Base-by-base conservation (phyloP, 2,113 vertebrate genomes). In the Lophius piscatorius region DNA sequence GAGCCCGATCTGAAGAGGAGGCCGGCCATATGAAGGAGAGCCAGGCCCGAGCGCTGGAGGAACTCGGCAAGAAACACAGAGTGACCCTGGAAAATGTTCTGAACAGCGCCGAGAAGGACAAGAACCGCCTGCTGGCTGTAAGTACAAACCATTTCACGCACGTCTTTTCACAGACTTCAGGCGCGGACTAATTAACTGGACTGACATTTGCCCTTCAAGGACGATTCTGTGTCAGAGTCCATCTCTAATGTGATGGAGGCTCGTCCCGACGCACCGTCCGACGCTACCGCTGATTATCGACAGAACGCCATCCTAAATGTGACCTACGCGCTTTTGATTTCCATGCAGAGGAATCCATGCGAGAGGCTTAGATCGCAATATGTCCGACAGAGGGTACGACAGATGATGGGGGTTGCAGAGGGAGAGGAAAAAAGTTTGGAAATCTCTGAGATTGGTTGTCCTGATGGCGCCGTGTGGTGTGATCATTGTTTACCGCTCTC, bases 31-130 rank as follows among this genome's bases (percentile, higher is more conserved):
- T 96, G 90, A 97, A 94, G 62, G 94, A 98, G 57, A 82, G 91
- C 65, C 95, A 97, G 90, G 91, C 92, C n/a, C 94, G 95, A 50
- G 91, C 91, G 3, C 84, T 98, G 77, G 95, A 98, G 78, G 97
- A 99, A 36, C 80, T 98, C 59, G 78, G 93, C 29, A 94, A 94
- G 90, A 97, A 98, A 63, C 95, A 99, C 86, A 87, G 96, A 34
- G 77, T 90, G 55, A 91, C 91, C 52, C 91, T 98, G 55, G 97
- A 99, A 74, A 93, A 90, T 69, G 79, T 78, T 0, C 94, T 97
- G 45, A 93, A 57, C 72, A 90, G 48, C 22, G 91, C 93, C 0
- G 90, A 93, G 85, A 94, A 89, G 74, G 95, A 98, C 65, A 98
- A 94, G 91, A 95, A 91, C 83, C 93, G 92, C 35, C 86, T 98